These are phyloP conservation scores for Molothrus aeneus DNA, from an alignment of 2,797 vertebrate species.

Conservation along the genomic window DNA sequence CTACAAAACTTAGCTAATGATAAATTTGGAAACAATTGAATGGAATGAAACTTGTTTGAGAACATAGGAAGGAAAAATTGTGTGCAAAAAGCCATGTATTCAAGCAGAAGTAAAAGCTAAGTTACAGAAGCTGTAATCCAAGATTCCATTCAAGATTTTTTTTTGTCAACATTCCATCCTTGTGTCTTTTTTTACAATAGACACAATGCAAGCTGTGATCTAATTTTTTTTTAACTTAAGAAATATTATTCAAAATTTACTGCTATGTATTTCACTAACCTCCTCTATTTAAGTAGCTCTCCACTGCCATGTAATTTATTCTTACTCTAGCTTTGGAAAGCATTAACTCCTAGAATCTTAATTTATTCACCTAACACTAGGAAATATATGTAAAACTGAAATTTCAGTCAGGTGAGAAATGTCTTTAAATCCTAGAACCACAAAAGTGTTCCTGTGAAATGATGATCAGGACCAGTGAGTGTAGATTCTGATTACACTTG, in stretches of 20 bases:
- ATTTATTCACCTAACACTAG: neutral
- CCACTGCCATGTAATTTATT: neutral
- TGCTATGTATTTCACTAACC: neutral
- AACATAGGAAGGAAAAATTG: neutral
- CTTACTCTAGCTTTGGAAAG: neutral
- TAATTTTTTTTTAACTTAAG: neutral
- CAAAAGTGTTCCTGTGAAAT: neutral
- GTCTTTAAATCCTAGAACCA: neutral
- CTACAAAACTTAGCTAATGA: neutral
- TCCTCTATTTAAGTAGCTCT: neutral
- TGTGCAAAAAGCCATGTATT: neutral
- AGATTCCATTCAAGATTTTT: neutral
- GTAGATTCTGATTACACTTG: neutral
- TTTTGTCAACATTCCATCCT: neutral
- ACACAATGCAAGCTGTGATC: neutral
- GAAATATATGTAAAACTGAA: neutral
- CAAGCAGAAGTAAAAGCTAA: neutral
- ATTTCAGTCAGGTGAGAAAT: neutral
- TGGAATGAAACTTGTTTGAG: neutral
- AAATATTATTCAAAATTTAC: neutral
- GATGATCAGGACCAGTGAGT: neutral
- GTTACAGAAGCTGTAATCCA: neutral
- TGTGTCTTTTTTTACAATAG: neutral
- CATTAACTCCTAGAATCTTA: neutral
- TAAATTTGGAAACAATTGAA: neutral